A percentile compares a stretch with the other conserved stretches of the same genome.
Evolutionary conservation across 2,888 invertebrate species (phyloP).

Genomic region (Erebia aethiops): DNA sequence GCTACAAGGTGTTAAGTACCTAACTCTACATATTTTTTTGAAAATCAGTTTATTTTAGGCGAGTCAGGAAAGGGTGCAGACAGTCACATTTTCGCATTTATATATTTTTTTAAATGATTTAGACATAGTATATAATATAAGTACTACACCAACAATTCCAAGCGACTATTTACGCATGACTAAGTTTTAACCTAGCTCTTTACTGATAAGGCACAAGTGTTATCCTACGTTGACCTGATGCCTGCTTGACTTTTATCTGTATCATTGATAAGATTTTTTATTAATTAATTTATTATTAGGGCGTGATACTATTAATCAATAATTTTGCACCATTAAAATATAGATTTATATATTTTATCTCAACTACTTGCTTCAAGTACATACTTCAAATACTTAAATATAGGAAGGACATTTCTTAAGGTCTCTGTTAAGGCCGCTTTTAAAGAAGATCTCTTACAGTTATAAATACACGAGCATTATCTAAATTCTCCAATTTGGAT

Average conservation of each 20-base stretch:
- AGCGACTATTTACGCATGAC: background rate
- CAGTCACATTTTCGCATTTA: too few relatives aligned
- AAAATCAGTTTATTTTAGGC: too few relatives aligned
- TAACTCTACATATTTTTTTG: too few relatives aligned
- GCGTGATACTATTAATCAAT: background rate
- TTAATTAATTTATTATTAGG: slow-evolving; percentile 2
- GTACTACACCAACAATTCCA: background rate
- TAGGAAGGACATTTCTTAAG: too few relatives aligned
- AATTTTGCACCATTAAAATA: background rate
- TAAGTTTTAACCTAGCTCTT: slow-evolving; percentile 4
- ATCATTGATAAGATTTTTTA: slow-evolving; percentile 17
- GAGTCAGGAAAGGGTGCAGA: too few relatives aligned
- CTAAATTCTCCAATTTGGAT: too few relatives aligned
- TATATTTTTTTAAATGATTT: too few relatives aligned
- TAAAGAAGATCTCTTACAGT: too few relatives aligned
- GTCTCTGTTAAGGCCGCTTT: too few relatives aligned
- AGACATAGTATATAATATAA: background rate
- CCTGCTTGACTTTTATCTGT: slow-evolving; percentile 28
- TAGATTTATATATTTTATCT: background rate
- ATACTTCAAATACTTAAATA: too few relatives aligned
- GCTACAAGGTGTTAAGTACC: too few relatives aligned
- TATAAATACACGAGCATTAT: too few relatives aligned
- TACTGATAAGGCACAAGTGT: slow-evolving; percentile 18
- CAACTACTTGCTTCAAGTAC: background rate
- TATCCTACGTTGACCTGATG: slow-evolving; percentile 24